Percentiles rank a stretch among this genome's conserved stretches.
Evolutionary conservation across 2,888 invertebrate genomes (phyloP).

Genomic region (Eristalis intricaria): DNA sequence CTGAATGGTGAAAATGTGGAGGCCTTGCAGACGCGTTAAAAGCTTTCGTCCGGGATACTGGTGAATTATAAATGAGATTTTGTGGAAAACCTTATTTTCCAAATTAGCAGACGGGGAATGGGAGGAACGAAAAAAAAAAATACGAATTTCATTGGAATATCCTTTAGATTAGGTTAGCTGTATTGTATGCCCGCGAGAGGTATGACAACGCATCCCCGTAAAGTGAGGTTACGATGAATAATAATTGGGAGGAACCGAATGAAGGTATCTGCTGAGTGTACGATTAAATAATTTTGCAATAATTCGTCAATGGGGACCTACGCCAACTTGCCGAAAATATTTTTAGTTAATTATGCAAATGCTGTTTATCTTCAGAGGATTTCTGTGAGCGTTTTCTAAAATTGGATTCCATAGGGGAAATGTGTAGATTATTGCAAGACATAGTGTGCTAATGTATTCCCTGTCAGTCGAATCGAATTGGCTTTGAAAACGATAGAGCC

Average conservation of each 20-base stretch:
- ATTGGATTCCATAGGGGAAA: no score
- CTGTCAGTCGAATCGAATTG: no score
- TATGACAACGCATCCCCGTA: neutral
- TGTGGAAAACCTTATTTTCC: neutral
- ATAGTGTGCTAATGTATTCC: no score
- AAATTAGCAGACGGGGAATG: neutral
- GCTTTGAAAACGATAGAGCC: no score
- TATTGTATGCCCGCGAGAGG: neutral
- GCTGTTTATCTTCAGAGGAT: no score
- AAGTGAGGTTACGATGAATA: neutral
- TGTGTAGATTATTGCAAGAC: no score
- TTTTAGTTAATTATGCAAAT: no score
- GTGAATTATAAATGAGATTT: conserved; percentile 29
- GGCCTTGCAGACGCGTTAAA: conserved; percentile 12
- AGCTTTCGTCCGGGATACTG: conserved; percentile 16
- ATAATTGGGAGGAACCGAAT: neutral
- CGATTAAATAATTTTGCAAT: neutral
- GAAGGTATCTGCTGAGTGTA: neutral
- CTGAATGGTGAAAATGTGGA: neutral
- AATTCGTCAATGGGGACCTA: neutral
- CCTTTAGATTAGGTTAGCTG: neutral
- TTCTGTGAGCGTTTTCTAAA: no score
- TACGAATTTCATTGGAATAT: neutral
- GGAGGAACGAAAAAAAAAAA: no score
- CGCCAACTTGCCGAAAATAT: no score